Conservation (phyloP, 2,797 vertebrate genomes). For the Ispidina lecontei region DNA sequence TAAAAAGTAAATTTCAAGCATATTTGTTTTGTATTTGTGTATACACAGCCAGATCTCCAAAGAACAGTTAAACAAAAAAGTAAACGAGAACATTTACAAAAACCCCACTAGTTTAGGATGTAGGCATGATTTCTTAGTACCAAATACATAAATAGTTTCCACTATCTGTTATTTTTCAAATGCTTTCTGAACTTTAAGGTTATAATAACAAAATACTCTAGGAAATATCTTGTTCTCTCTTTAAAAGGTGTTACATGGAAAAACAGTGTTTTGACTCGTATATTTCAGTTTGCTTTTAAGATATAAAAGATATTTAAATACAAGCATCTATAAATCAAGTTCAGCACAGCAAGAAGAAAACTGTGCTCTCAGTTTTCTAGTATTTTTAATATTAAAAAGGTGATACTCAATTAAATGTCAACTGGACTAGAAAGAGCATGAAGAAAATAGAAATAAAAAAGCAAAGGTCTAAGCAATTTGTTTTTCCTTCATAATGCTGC, state of each 20-base stretch:
- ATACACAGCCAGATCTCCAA: background rate
- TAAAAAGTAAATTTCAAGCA: slow-evolving; percentile 43
- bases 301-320: background rate
- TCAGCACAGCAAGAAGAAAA: background rate
- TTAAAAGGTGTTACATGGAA: background rate
- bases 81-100: background rate
- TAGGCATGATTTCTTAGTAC: background rate
- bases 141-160: background rate
- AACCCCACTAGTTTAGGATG: background rate
- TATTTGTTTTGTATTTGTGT: background rate
- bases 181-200: background rate
- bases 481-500: background rate
- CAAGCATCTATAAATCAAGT: background rate
- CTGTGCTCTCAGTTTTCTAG: background rate
- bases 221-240: background rate
- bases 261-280: background rate
- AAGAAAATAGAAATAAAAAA: background rate
- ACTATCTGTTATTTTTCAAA: background rate
- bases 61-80: slow-evolving; percentile 12
- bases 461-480: background rate
- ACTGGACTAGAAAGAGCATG: background rate
- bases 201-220: background rate
- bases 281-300: background rate
- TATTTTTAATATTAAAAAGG: background rate
- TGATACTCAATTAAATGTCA: background rate